Evolutionary conservation across 2,888 invertebrate species (phyloP), one percentile per base, ranked within the genome.

Genomic region (Platynereis dumerilii): DNA sequence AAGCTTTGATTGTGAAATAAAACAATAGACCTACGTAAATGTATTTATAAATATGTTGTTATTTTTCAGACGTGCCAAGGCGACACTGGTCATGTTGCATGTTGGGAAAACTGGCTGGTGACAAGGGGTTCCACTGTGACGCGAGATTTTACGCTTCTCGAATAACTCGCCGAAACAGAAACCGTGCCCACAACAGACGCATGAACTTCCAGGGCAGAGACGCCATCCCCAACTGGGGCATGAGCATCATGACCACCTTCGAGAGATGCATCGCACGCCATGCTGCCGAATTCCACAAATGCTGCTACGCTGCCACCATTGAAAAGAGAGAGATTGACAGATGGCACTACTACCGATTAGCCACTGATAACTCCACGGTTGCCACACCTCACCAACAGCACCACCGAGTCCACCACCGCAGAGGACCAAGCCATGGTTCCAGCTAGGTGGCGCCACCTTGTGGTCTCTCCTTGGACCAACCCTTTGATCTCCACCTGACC

Each of bases 121-220:
- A 78, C 68, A 80, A 79, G 64, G 80, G 79, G 12, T 80, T 78
- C 72, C 77, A 78, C 66, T 80, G 80, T 58, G 72, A 73, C 42
- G 75, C 73, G 5, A 67, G 72, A 2, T 79, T 78, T 60, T 80
- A 80, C 62, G 70, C 69, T 0, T 72, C 75, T 1, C 65, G 76
- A 10, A 71, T 79, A 42, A 39, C 70, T 17, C 60, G 71, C 22
- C 69, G 79, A 45, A 79, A 79, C 70, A 52, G 60, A 34, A 80
- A 80, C 68, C 73, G 80, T 5, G 75, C 78, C 1, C 78, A 80
- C 65, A 77, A 75, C 69, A 65, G 72, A 12, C 73, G 73, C 53
- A 57, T 76, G 67, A 70, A 69, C n/a, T 76, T 78, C 61, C 68
- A 76, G 57, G 77, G 75, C 15, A 58, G 62, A n/a, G 66, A 69